Percentiles rank a stretch among this genome's conserved stretches.
Conservation (phyloP, 2,113 vertebrate genomes). For the Okapia johnstoni region DNA sequence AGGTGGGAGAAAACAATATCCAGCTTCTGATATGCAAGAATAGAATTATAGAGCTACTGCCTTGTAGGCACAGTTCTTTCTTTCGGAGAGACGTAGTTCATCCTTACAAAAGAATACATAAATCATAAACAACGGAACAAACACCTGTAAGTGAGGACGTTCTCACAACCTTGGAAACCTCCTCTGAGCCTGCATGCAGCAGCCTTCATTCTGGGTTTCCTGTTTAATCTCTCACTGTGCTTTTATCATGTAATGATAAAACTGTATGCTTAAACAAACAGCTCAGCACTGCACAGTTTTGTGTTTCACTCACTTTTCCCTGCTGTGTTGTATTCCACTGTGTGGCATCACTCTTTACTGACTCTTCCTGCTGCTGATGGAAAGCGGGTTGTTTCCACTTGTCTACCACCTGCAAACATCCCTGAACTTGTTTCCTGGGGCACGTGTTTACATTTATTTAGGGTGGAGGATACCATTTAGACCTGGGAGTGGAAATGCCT, state of each 20-base stretch:
- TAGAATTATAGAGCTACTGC: not conserved
- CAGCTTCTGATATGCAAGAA: not conserved
- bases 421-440: not conserved
- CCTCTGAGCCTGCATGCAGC: not conserved
- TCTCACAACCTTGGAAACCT: not conserved
- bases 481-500: not conserved
- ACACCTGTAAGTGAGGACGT: not conserved
- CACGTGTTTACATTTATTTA: not conserved
- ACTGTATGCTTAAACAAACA: not conserved
- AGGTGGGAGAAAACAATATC: not conserved
- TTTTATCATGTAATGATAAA: not conserved
- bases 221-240: not conserved
- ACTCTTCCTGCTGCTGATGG: not conserved
- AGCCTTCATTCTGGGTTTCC: not conserved
- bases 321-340: not conserved
- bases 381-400: not conserved
- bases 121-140: not conserved
- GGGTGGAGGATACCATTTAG: not conserved
- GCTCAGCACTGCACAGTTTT: not conserved
- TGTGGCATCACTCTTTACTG: not conserved
- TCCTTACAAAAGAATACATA: not conserved
- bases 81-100: not conserved
- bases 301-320: not conserved
- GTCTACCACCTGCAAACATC: not conserved
- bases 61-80: not conserved